Base-by-base conservation (phyloP, 2,797 vertebrate species). In the Enteromius anoplus region DNA sequence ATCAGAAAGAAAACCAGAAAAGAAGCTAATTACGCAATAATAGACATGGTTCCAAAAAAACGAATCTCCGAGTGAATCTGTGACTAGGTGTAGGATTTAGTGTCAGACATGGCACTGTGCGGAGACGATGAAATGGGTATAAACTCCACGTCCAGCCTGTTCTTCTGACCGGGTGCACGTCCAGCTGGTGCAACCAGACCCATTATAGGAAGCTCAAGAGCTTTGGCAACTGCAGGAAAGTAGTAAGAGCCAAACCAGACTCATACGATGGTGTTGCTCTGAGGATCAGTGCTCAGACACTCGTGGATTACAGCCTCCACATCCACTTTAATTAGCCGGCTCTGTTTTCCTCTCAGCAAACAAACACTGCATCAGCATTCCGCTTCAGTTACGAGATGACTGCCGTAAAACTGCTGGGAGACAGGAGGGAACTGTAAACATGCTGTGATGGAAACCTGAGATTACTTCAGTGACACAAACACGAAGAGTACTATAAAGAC, bases 301-400 rank as follows among this genome's bases (percentile, higher is more conserved):
- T 45, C 70, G 15, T 34, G 49, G 75, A 75, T 87, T 82, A 84
- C 65, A 82, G 71, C 45, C 78, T 77, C 34, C 75, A 29, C 51
- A 84, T 82, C 58, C 34, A 32, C 37, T 76, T 86, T 88, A 88
- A 86, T 86, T 85, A 88, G 79, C 69, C 49, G 47, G 69, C 49
- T 60, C 23, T 69, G 14, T 78, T 82, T 82, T 85, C 76, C 75
- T 73, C 83, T 83, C 15, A 3, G 21, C 9, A 29, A 76, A 65
- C 70, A 53, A 71, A 29, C 3, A 55, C 19, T 12, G 19, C 17
- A 45, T 29, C 37, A 37, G 40, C 45, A 19, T 87, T 84, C 55
- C 64, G 11, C 47, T 83, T 86, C 84, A 84, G 79, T 89, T 85
- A 68, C 21, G 40, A 47, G 68, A 86, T 89, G 80, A 85, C 42